A percentile compares a stretch with the other conserved stretches of the same genome.
Evolutionary conservation across 92 coral and sea anemone species (phyloP).

Genomic region (Epizoanthus illoricatus): DNA sequence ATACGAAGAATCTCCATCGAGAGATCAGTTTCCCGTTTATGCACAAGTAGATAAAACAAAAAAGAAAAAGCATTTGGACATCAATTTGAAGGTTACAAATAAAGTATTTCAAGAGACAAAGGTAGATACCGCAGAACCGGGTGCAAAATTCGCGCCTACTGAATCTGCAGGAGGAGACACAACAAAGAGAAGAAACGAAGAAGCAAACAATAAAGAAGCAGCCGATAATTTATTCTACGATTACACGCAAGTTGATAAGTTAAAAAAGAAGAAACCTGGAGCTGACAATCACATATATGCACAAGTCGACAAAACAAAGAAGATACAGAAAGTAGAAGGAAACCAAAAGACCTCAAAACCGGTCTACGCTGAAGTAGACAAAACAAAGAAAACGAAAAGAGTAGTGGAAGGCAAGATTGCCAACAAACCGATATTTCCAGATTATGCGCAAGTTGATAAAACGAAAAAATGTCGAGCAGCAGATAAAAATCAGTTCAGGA

Average conservation of each 20-base stretch:
- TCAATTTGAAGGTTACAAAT: background rate
- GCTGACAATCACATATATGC: slow-evolving; percentile 18
- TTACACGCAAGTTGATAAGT: slow-evolving; percentile 17
- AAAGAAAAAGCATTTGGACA: background rate
- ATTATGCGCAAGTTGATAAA: slow-evolving; percentile 24
- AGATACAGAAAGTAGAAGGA: background rate
- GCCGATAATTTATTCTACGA: slow-evolving; percentile 1
- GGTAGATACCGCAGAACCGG: background rate
- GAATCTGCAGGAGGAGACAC: background rate
- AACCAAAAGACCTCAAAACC: background rate
- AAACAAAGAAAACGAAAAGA: background rate
- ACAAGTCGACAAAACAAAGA: slow-evolving; percentile 27
- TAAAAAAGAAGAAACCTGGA: background rate
- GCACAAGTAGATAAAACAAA: slow-evolving; percentile 17
- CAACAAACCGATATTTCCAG: background rate
- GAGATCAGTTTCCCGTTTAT: background rate
- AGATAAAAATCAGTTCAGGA: background rate
- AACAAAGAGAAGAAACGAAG: background rate
- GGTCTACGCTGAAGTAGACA: slow-evolving; percentile 14
- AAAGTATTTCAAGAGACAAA: background rate
- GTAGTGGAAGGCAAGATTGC: too few relatives aligned
- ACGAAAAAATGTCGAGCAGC: background rate
- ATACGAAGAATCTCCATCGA: background rate
- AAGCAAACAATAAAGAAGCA: background rate
- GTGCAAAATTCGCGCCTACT: background rate